A percentile compares a stretch with the other conserved stretches of the same genome.
These are phyloP conservation scores for Electrona antarctica DNA, from an alignment of 2,113 vertebrate genomes.

Conservation along the genomic window DNA sequence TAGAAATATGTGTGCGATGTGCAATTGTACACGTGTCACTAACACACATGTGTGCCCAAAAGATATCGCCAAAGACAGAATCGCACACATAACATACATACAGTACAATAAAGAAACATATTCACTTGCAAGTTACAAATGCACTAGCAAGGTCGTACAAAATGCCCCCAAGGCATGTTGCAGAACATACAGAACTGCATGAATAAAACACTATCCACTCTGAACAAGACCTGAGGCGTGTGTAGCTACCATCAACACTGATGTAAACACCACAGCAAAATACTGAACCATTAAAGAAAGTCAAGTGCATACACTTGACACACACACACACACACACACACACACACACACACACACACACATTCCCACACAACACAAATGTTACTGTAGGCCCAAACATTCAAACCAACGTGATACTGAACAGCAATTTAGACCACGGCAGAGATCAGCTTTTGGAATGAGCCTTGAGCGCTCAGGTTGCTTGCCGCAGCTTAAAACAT, in stretches of 20 bases:
- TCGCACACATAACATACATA: not conserved
- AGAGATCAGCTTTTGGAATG: conserved; percentile 41
- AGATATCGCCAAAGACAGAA: conserved; percentile 6
- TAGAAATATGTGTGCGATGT: not conserved
- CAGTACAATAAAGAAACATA: conserved; percentile 23
- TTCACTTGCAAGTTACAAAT: conserved; percentile 24
- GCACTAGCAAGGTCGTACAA: conserved; percentile 35
- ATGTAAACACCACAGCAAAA: conserved; percentile 40
- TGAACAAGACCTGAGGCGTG: conserved; percentile 25
- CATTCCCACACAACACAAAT: not conserved
- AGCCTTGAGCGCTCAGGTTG: conserved; percentile 56
- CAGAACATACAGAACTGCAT: conserved; percentile 43
- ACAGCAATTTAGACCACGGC: conserved; percentile 48
- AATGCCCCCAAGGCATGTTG: conserved; percentile 36
- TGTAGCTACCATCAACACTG: conserved; percentile 19
- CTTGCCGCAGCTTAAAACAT: conserved; percentile 68
- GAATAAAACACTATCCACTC: conserved; percentile 51
- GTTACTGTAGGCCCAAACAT: conserved; percentile 35
- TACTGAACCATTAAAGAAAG: conserved; percentile 18
- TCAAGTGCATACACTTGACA: conserved; percentile 8
- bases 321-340: conserved; percentile 6
- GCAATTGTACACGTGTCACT: conserved; percentile 13
- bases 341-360: conserved; percentile 18
- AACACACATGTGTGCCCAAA: conserved; percentile 5
- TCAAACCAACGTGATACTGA: conserved; percentile 54